Conservation (phyloP, 2,797 vertebrate species). For the Hybognathus amarus region DNA sequence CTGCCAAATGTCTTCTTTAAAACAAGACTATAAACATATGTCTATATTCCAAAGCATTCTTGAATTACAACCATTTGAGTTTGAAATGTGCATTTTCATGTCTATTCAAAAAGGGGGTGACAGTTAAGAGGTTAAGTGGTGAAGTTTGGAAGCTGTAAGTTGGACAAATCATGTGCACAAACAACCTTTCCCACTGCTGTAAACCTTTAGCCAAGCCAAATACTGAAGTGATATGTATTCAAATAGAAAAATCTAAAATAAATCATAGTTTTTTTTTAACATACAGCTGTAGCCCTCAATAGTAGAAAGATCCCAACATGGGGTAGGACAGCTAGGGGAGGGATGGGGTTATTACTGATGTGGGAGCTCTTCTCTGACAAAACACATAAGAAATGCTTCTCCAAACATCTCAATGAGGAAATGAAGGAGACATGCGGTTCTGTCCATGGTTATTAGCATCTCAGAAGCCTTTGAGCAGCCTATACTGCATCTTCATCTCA, state of each 20-base stretch:
- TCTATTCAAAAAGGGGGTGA: too few relatives aligned
- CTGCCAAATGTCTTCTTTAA: too few relatives aligned
- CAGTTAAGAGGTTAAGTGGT: too few relatives aligned
- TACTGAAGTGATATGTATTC: not conserved
- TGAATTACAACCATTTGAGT: too few relatives aligned
- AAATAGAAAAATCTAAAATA: not conserved
- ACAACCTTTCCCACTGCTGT: not conserved
- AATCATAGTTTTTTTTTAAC: not conserved
- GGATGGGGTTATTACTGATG: not conserved
- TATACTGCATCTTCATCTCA: not conserved
- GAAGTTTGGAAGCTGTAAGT: not conserved
- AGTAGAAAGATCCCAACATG: not conserved
- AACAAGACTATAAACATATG: too few relatives aligned
- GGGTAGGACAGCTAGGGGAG: not conserved
- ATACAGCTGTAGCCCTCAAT: slow-evolving; percentile 2
- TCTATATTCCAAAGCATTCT: too few relatives aligned
- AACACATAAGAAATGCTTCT: slow-evolving; percentile 1
- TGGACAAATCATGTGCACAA: not conserved
- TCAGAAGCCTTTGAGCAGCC: not conserved
- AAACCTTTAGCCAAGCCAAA: not conserved
- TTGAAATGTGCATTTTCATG: too few relatives aligned
- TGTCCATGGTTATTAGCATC: not conserved
- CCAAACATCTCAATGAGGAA: not conserved
- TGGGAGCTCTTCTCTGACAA: slow-evolving; percentile 11
- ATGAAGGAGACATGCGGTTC: not conserved